phyloP scores from a whole-genome alignment of 2,888 invertebrate species.

The Fragum sueziense region DNA sequence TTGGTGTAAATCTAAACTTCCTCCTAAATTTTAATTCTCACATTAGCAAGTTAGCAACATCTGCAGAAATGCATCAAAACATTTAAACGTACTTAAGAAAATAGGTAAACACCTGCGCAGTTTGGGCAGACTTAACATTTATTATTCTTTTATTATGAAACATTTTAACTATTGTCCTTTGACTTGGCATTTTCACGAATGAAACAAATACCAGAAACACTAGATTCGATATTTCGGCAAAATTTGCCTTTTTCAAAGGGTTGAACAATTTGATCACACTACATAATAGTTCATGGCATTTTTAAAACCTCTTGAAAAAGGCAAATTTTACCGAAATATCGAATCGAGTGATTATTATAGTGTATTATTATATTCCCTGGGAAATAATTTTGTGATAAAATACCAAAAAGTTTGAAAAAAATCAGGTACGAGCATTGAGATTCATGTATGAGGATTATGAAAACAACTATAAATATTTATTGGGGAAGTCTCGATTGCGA shows the following conservation, averaged over 20 bases:
- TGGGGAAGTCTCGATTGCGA: conserved; percentile 28
- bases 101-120: conserved; percentile 36
- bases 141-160: conserved; percentile 40
- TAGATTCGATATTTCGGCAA: too few relatives aligned
- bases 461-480: conserved; percentile 24
- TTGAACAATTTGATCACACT: too few relatives aligned
- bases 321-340: too few relatives aligned
- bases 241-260: too few relatives aligned
- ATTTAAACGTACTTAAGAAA: conserved; percentile 41
- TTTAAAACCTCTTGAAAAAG: too few relatives aligned
- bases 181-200: conserved; percentile 43
- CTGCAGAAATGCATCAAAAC: conserved; percentile 37
- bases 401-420: conserved; percentile 38
- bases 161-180: conserved; percentile 42
- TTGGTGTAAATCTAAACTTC: conserved; percentile 35
- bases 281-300: too few relatives aligned
- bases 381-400: too few relatives aligned
- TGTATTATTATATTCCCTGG: too few relatives aligned
- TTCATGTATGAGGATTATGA: conserved; percentile 38
- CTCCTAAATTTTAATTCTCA: conserved; percentile 37
- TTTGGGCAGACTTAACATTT: conserved; percentile 27
- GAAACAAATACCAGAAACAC: conserved; percentile 38
- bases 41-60: conserved; percentile 28
- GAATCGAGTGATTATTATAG: too few relatives aligned
- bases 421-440: conserved; percentile 37